Evolutionary conservation across 2,888 invertebrate species (phyloP).

Genomic region (Volucella inflata): DNA sequence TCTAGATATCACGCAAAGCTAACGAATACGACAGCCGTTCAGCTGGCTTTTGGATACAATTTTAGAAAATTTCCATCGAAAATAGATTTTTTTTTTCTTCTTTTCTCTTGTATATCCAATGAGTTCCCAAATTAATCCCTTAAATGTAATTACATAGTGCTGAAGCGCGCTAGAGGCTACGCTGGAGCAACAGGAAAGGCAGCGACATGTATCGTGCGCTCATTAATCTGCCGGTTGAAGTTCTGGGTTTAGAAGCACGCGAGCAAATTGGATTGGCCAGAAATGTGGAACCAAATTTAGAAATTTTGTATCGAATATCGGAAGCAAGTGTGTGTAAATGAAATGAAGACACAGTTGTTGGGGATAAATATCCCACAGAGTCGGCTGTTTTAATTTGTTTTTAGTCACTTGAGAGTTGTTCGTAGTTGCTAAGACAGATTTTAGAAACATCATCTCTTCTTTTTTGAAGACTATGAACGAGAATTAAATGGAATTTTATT

Average conservation of each 20-base stretch:
- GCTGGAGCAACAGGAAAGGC: slow-evolving; percentile 5
- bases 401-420: not conserved
- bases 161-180: slow-evolving; percentile 31
- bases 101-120: slow-evolving; percentile 36
- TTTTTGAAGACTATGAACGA: slow-evolving; percentile 36
- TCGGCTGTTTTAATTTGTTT: slow-evolving; percentile 1
- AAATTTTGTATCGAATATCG: slow-evolving; percentile 71
- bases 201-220: slow-evolving; percentile 24
- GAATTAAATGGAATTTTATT: slow-evolving; percentile 32
- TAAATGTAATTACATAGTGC: slow-evolving; percentile 57
- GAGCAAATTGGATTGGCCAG: slow-evolving; percentile 34
- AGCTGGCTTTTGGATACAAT: slow-evolving; percentile 59
- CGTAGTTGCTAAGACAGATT: slow-evolving; percentile 37
- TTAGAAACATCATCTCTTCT: not conserved
- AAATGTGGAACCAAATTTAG: slow-evolving; percentile 69
- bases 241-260: slow-evolving; percentile 24
- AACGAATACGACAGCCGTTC: slow-evolving; percentile 43
- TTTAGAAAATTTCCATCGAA: slow-evolving; percentile 58
- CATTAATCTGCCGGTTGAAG: slow-evolving; percentile 20
- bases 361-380: slow-evolving; percentile 44
- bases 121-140: slow-evolving; percentile 52
- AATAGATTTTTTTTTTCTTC: slow-evolving; percentile 50
- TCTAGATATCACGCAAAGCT: slow-evolving; percentile 49
- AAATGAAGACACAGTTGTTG: slow-evolving; percentile 59
- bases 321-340: slow-evolving; percentile 51